A percentile compares a stretch with the other conserved stretches of the same genome.
Conservation (phyloP, 2,113 vertebrate genomes). For the Poecilia latipinna region DNA sequence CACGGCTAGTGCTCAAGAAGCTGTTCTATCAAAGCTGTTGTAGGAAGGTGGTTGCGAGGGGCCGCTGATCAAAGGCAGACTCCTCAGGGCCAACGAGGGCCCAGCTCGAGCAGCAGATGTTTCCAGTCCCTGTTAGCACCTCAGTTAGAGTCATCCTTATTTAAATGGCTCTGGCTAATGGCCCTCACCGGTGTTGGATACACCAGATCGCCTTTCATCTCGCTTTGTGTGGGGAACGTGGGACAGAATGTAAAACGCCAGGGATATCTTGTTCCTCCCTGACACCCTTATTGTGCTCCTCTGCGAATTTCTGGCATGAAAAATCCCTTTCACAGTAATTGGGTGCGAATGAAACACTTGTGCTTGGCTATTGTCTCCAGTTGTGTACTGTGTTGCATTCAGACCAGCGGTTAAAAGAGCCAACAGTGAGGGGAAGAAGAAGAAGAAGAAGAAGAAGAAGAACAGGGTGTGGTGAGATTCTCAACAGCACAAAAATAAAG, state of each 20-base stretch:
- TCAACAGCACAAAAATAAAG: too few species aligned
- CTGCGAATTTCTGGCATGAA: slow-evolving; percentile 58
- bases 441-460: not conserved
- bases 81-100: slow-evolving; percentile 51
- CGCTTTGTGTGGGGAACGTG: slow-evolving; percentile 59
- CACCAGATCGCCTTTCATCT: slow-evolving; percentile 61
- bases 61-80: slow-evolving; percentile 65
- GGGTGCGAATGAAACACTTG: slow-evolving; percentile 72
- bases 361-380: slow-evolving; percentile 60
- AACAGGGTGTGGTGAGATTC: slow-evolving; percentile 8
- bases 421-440: slow-evolving; percentile 29
- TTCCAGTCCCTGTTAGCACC: slow-evolving; percentile 55
- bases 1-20: slow-evolving; percentile 7
- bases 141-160: slow-evolving; percentile 64
- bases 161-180: slow-evolving; percentile 66
- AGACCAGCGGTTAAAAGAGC: slow-evolving; percentile 62
- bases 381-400: slow-evolving; percentile 39
- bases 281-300: slow-evolving; percentile 64
- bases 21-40: slow-evolving; percentile 47
- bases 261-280: slow-evolving; percentile 67
- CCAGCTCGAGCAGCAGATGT: slow-evolving; percentile 65
- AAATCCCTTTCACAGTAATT: slow-evolving; percentile 67
- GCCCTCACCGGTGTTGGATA: slow-evolving; percentile 54
- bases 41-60: slow-evolving; percentile 37
- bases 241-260: slow-evolving; percentile 49